Evolutionary conservation across 2,888 invertebrate genomes (phyloP).

Genomic region (Phalera bucephala): DNA sequence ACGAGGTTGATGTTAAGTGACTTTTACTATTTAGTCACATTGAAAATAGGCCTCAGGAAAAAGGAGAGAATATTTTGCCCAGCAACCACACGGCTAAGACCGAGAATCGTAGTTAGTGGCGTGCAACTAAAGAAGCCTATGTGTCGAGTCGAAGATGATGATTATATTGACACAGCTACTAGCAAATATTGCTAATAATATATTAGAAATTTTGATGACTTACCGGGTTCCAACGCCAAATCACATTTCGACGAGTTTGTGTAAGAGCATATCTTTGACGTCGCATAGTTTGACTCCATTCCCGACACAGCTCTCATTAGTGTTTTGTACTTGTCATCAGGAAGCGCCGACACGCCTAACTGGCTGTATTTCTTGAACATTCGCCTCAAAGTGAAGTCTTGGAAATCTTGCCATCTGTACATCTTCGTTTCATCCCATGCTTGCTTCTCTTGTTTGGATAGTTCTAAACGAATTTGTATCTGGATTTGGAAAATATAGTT

Average conservation of each 20-base stretch:
- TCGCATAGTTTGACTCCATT: conserved; percentile 91
- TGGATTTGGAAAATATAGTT: conserved; percentile 36
- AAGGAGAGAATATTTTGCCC: no score
- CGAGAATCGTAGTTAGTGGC: no score
- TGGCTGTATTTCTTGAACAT: conserved; percentile 89
- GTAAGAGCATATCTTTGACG: conserved; percentile 89
- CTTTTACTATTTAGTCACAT: no score
- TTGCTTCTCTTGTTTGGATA: conserved; percentile 82
- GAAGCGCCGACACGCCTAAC: conserved; percentile 88
- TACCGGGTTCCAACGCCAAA: conserved; percentile 88
- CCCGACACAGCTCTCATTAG: conserved; percentile 85
- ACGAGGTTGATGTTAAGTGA: no score
- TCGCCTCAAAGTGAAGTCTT: conserved; percentile 86
- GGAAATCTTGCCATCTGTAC: conserved; percentile 89
- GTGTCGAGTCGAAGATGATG: no score
- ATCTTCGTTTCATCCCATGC: conserved; percentile 86
- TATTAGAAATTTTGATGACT: no score
- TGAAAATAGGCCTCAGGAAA: no score
- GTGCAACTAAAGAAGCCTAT: no score
- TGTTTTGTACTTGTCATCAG: conserved; percentile 85
- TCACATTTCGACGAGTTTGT: conserved; percentile 85
- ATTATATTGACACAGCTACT: no score
- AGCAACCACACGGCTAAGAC: no score
- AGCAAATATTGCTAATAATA: no score
- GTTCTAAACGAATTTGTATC: conserved; percentile 66